These are phyloP conservation scores for Omphaloscelis lunosa DNA, from an alignment of 2,888 invertebrate species.

Conservation along the genomic window DNA sequence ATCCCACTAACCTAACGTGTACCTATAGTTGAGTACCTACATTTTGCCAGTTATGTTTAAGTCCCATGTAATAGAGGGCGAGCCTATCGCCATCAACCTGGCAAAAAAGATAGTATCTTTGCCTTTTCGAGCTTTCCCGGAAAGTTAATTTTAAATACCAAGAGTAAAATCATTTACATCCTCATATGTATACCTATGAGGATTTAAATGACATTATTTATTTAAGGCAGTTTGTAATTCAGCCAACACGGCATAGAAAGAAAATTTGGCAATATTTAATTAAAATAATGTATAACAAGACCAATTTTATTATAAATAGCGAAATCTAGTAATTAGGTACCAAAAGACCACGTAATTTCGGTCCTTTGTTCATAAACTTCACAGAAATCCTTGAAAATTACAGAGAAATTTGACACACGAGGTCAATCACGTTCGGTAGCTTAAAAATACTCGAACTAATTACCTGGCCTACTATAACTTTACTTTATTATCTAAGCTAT, in stretches of 20 bases:
- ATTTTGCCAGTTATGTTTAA: background rate
- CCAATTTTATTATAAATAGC: background rate
- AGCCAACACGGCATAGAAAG: no score
- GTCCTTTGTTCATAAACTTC: background rate
- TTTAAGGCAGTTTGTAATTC: background rate
- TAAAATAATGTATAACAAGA: background rate
- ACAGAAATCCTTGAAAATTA: constrained; percentile 75
- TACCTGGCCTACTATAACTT: constrained; percentile 79
- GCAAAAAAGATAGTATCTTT: background rate
- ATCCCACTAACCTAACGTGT: background rate
- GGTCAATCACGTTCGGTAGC: constrained; percentile 78
- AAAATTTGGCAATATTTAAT: no score
- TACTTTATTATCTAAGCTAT: constrained; percentile 74
- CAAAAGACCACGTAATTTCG: background rate
- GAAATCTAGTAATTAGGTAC: background rate
- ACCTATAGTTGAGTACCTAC: background rate
- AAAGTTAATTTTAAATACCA: background rate
- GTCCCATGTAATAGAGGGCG: background rate
- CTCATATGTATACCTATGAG: no score
- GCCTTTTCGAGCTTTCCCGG: no score
- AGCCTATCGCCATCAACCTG: background rate
- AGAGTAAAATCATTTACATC: background rate
- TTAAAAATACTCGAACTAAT: constrained; percentile 77
- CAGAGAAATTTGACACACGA: constrained; percentile 78
- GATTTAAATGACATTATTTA: no score